phyloP scores from a whole-genome alignment of 1,140 invertebrate genomes.

The Harpegnathos saltator region DNA sequence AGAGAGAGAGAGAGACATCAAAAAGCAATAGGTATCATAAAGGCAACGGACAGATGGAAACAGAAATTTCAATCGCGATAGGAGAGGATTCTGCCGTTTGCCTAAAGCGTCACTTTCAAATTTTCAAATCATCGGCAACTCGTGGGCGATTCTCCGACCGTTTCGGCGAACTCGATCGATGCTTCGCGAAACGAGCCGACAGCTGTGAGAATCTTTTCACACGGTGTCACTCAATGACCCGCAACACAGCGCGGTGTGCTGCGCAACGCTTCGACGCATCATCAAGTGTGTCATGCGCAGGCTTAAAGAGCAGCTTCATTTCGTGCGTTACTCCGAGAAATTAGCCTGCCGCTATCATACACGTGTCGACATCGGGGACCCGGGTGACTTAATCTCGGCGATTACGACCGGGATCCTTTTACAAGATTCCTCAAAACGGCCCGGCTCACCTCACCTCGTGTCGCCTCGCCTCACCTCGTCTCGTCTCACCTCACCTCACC shows the following conservation, averaged over 20 bases:
- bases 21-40: too few relatives aligned
- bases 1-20: too few relatives aligned
- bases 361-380: not conserved
- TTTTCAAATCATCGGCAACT: too few relatives aligned
- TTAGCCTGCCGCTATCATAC: constrained; percentile 1
- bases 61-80: too few relatives aligned
- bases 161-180: not conserved
- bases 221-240: too few relatives aligned
- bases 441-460: too few relatives aligned
- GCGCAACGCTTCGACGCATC: not conserved
- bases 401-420: constrained; percentile 12
- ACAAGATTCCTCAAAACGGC: constrained; percentile 34
- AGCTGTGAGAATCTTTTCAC: not conserved
- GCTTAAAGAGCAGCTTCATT: constrained; percentile 25
- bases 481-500: not conserved
- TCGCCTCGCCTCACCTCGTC: not conserved
- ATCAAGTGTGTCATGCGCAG: not conserved
- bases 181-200: not conserved
- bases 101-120: too few relatives aligned
- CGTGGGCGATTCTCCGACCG: too few relatives aligned
- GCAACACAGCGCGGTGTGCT: not conserved
- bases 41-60: too few relatives aligned
- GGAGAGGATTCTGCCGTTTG: too few relatives aligned
- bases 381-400: constrained; percentile 38
- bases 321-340: constrained; percentile 30